These are phyloP conservation scores for Pristionchus entomophagus DNA, from an alignment of 2,888 invertebrate genomes.

Conservation along the genomic window DNA sequence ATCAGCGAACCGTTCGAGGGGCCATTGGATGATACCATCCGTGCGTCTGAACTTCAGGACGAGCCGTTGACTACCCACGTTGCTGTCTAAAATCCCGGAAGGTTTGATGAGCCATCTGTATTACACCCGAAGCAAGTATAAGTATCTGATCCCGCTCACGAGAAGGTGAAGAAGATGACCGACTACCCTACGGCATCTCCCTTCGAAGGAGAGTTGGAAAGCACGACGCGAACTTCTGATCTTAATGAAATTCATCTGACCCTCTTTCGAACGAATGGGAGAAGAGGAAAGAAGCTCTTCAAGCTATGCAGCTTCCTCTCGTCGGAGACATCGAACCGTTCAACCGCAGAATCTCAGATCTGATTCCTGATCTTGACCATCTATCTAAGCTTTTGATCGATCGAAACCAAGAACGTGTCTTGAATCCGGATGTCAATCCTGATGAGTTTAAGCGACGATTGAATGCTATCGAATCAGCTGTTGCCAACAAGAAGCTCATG, in stretches of 20 bases:
- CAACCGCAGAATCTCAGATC: background rate
- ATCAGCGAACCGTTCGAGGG: too few species aligned
- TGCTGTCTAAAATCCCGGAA: background rate
- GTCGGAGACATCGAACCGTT: too few species aligned
- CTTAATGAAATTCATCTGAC: background rate
- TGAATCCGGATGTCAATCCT: background rate
- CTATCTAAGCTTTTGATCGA: background rate
- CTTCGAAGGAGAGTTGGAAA: conserved; percentile 38
- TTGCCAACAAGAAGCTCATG: background rate
- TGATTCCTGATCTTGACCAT: background rate
- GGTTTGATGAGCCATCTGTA: background rate
- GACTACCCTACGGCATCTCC: conserved; percentile 22
- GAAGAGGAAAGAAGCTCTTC: too few species aligned
- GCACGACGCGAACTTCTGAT: conserved; percentile 25
- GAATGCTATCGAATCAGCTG: background rate
- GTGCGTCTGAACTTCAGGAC: too few species aligned
- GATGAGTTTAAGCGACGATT: background rate
- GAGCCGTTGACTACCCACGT: too few species aligned
- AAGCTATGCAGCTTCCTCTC: too few species aligned
- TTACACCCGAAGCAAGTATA: background rate
- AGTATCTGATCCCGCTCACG: background rate
- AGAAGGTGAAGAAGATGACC: background rate
- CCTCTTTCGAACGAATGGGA: too few species aligned
- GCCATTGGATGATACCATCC: too few species aligned
- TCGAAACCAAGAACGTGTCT: background rate